These are phyloP conservation scores for Dermolepida albohirtum DNA, from an alignment of 2,888 invertebrate genomes.

Conservation along the genomic window DNA sequence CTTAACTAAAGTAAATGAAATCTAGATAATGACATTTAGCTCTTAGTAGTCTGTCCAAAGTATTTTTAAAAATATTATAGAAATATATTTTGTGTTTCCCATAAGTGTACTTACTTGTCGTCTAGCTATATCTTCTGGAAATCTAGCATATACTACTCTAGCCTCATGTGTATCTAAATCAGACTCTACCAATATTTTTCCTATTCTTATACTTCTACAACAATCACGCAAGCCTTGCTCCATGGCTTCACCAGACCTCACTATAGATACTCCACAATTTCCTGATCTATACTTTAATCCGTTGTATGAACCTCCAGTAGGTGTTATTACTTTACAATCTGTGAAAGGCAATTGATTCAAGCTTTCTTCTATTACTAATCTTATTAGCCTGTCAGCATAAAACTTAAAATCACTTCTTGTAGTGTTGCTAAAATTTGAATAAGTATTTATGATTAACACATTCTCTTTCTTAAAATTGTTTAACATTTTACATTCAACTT, in stretches of 20 bases:
- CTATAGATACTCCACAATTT: constrained; percentile 98
- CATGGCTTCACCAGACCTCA: constrained; percentile 78
- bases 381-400: constrained; percentile 96
- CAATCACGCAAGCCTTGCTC: constrained; percentile 88
- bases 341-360: constrained; percentile 96
- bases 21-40: too few species aligned
- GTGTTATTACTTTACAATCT: constrained; percentile 90
- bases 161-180: constrained; percentile 97
- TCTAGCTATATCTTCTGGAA: constrained; percentile 93
- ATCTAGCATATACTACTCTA: constrained; percentile 95
- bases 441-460: neutral
- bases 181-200: constrained; percentile 97
- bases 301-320: constrained; percentile 90
- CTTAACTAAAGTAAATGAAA: too few species aligned
- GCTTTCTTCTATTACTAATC: constrained; percentile 97
- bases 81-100: too few species aligned
- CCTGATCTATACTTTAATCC: constrained; percentile 96
- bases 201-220: constrained; percentile 97
- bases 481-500: neutral
- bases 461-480: neutral
- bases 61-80: too few species aligned
- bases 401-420: constrained; percentile 97
- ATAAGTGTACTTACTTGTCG: constrained; percentile 69
- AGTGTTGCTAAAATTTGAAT: constrained; percentile 80
- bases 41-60: too few species aligned